Evolutionary conservation across 2,113 vertebrate species (phyloP).

Genomic region (Epinephelus moara): DNA sequence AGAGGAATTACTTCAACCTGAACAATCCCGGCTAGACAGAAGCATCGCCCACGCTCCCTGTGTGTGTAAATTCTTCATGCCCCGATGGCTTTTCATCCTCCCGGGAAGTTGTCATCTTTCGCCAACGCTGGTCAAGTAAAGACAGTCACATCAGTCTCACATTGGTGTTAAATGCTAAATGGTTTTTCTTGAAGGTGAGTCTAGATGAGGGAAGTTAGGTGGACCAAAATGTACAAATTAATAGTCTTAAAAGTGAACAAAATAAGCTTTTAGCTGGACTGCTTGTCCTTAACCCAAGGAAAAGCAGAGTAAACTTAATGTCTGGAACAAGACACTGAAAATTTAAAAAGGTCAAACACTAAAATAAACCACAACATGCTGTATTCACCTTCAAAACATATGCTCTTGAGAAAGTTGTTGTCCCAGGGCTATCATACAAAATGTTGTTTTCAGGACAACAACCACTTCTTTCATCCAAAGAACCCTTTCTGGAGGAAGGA

Average conservation of each 20-base stretch:
- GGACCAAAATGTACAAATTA: background rate
- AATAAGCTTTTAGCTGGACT: background rate
- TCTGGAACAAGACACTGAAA: background rate
- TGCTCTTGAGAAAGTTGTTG: too few relatives aligned
- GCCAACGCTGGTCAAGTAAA: constrained; percentile 84
- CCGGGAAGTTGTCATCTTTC: constrained; percentile 86
- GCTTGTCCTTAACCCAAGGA: background rate
- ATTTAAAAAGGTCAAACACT: background rate
- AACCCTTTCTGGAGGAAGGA: too few relatives aligned
- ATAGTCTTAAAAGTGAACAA: background rate
- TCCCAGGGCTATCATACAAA: too few relatives aligned
- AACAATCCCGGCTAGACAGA: constrained; percentile 74
- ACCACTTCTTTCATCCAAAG: too few relatives aligned
- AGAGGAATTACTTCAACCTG: constrained; percentile 38
- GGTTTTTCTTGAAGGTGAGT: background rate
- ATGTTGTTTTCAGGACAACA: too few relatives aligned
- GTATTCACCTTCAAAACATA: background rate
- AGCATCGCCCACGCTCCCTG: constrained; percentile 78
- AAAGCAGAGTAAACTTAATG: background rate
- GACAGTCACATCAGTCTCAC: constrained; percentile 26
- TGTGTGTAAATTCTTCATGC: constrained; percentile 81
- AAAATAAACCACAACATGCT: background rate
- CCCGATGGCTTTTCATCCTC: constrained; percentile 73
- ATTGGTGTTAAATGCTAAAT: background rate
- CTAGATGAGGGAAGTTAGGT: background rate